A percentile compares a stretch with the other conserved stretches of the same genome.
phyloP scores from a whole-genome alignment of 2,113 vertebrate species.

The Nestor notabilis region DNA sequence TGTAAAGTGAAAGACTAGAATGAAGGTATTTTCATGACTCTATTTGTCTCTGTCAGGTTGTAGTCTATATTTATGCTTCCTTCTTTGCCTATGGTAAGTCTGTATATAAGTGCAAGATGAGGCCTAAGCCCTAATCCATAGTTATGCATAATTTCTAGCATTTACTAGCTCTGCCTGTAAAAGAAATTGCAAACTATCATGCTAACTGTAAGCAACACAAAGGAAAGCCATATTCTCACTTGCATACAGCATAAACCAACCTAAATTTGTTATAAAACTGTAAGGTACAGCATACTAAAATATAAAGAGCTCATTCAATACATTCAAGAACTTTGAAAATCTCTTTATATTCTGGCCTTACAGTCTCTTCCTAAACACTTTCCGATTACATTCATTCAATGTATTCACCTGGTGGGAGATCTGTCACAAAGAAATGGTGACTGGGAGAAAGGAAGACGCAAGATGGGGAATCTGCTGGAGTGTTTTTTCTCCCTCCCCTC shows the following conservation, averaged over 20 bases:
- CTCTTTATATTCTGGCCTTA: background rate
- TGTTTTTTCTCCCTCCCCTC: background rate
- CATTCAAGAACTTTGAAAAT: background rate
- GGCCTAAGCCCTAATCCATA: background rate
- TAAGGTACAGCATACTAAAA: background rate
- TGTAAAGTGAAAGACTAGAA: background rate
- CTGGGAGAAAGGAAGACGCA: background rate
- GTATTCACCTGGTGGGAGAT: background rate
- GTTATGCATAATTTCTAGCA: background rate
- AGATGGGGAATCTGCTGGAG: background rate
- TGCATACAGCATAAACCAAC: background rate
- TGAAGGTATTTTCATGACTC: background rate
- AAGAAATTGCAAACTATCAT: background rate
- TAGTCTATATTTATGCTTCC: background rate
- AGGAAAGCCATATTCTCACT: background rate
- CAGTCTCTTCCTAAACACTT: background rate
- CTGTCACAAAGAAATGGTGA: background rate
- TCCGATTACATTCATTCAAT: background rate
- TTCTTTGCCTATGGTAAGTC: background rate
- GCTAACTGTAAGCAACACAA: background rate
- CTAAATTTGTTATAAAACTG: background rate
- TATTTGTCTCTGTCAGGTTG: background rate
- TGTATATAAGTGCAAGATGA: background rate
- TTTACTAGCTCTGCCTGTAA: background rate
- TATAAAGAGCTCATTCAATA: background rate